Base-by-base conservation (phyloP, 2,888 invertebrate genomes). In the Orgyia antiqua region DNA sequence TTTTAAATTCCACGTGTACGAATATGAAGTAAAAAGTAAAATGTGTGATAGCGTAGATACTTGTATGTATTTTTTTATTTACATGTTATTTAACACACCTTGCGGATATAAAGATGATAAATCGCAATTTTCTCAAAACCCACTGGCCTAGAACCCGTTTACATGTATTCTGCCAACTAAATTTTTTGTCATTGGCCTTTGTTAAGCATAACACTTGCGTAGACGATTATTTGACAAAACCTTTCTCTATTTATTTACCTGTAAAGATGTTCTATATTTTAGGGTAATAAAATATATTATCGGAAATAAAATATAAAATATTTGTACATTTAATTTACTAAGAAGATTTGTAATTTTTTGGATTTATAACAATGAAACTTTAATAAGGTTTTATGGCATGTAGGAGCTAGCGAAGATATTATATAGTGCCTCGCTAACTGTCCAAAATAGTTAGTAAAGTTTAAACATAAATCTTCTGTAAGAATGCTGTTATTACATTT, bases 151-250 rank as follows among this genome's bases (percentile, higher is more conserved):
- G 32, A 55, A 56, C 52, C 54, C 56, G 46, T 64, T 66, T 62
- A 56, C 50, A 62, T 58, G 64, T 69, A 69, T 66, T 68, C 72
- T 66, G 52, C 47, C 54, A 54, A 55, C 44, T 46, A 49, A 13
- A 28, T 13, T 24, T 41, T 57, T 67, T 15, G 66, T 68, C 65
- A 49, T 42, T 27, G 28, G 25, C 31, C 43, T 44, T 70, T 68
- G 63, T 71, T 54, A 46, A 45, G 35, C 48, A 47, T 36, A 59
- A 66, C 70, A 74, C 76, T 79, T 79, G 78, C 75, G 70, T 54
- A 66, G 62, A 51, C 65, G 73, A 72, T 70, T 75, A 73, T 78
- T 78, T 72, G 74, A 64, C 75, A 65, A 77, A 66, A 68, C 62
- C 61, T 70, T 68, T 69, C 61, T 51, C 43, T 55, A 58, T 68